A percentile compares a stretch with the other conserved stretches of the same genome.
Conservation (phyloP, 2,797 vertebrate genomes). For the Pseudochirops corinnae region DNA sequence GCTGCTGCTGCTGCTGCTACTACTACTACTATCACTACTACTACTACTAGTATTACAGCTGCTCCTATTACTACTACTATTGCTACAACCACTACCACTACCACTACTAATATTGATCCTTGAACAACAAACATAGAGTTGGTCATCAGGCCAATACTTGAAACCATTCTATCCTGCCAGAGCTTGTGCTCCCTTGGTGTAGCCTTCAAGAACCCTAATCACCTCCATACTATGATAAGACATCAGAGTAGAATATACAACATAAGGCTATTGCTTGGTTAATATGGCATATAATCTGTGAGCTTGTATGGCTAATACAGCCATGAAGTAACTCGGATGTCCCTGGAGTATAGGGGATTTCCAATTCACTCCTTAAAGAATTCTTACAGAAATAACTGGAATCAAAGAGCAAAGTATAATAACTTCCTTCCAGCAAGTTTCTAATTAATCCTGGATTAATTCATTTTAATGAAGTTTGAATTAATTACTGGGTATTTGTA, state of each 20-base stretch:
- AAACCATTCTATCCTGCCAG: neutral
- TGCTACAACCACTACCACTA: neutral
- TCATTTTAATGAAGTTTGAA: constrained; percentile 79
- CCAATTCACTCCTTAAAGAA: constrained; percentile 69
- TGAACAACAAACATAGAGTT: neutral
- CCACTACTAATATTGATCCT: neutral
- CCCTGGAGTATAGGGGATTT: constrained; percentile 68
- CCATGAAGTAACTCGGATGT: constrained; percentile 28
- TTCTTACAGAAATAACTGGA: constrained; percentile 70
- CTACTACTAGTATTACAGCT: neutral
- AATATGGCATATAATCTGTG: neutral
- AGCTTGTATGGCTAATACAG: constrained; percentile 54
- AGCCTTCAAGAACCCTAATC: neutral
- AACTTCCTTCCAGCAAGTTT: constrained; percentile 77
- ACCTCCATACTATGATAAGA: neutral
- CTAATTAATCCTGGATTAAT: constrained; percentile 83
- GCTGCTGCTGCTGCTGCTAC: neutral
- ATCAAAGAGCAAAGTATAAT: constrained; percentile 79
- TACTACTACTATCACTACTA: neutral
- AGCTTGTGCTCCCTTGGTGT: neutral
- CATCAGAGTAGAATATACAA: neutral
- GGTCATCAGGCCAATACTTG: neutral
- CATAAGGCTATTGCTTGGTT: neutral
- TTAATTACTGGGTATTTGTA: constrained; percentile 77
- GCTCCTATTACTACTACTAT: neutral